A percentile compares a stretch with the other conserved stretches of the same genome.
Evolutionary conservation across 2,888 invertebrate genomes (phyloP).

Genomic region (Trilocha varians): DNA sequence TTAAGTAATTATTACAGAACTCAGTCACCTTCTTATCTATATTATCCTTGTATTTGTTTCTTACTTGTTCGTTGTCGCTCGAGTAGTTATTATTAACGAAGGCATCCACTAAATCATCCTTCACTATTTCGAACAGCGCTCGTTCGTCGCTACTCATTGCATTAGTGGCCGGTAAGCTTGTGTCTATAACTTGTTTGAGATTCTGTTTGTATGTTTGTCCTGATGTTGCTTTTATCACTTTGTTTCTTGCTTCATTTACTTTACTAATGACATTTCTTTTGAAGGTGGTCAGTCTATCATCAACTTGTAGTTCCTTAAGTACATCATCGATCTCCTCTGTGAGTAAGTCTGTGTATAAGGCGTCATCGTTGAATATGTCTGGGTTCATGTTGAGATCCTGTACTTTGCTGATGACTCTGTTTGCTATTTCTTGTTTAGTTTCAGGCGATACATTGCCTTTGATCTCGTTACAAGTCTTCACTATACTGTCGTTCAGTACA

Average conservation of each 20-base stretch:
- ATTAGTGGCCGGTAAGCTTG: constrained; percentile 23
- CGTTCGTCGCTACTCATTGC: constrained; percentile 23
- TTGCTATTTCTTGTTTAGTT: constrained; percentile 24
- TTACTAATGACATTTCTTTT: constrained; percentile 26
- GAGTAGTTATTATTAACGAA: constrained; percentile 38
- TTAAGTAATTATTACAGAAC: constrained; percentile 37
- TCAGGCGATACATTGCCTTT: constrained; percentile 9
- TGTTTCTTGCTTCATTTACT: constrained; percentile 22
- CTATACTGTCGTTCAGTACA: constrained; percentile 22
- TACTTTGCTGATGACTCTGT: constrained; percentile 28
- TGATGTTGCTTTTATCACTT: constrained; percentile 22
- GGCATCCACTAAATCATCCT: constrained; percentile 41
- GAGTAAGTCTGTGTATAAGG: constrained; percentile 30
- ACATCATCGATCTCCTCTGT: constrained; percentile 31
- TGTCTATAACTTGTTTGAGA: constrained; percentile 32
- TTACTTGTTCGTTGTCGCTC: constrained; percentile 20
- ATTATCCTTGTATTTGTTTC: constrained; percentile 26
- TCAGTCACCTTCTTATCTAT: constrained; percentile 29
- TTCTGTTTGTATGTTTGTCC: constrained; percentile 33
- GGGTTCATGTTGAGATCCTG: constrained; percentile 36
- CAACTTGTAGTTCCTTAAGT: constrained; percentile 17
- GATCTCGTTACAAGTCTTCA: constrained; percentile 26
- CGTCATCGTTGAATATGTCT: constrained; percentile 31
- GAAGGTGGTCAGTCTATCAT: constrained; percentile 14
- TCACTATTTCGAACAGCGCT: constrained; percentile 32